Evolutionary conservation across 1,140 invertebrate genomes (phyloP), one percentile per base, ranked within the genome.

Genomic region (Eufriesea mexicana): DNA sequence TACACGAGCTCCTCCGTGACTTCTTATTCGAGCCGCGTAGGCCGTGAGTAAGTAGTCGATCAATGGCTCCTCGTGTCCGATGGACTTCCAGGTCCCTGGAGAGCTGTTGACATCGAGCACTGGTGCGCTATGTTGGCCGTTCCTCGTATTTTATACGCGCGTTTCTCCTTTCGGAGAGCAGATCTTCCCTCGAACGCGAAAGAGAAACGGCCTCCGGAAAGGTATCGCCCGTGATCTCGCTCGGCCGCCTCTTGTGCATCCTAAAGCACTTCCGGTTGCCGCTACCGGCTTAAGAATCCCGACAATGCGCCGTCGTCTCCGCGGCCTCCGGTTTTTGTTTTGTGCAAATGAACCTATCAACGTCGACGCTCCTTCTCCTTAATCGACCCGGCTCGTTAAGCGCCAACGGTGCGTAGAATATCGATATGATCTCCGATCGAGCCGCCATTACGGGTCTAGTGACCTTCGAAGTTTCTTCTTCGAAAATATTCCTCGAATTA

Each of bases 101-200:
- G 88, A 89, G 64, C 77, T 84, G 85, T 89, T 89, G 85, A 87
- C 88, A 89, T 88, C 86, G 64, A 70, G 67, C 84, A 25, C 54
- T 73, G 73, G 62, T 68, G 79, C 81, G 84, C 89, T 88, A 85
- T 85, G 79, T 72, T 85, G 64, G 49, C 70, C 80, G 68, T 61
- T 85, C 80, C 67, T 67, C 76, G 64, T 57, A 78, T 72, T 76
- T 78, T 75, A 28, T 67, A 76, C 82, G 28, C 28, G 54, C 18
- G 61, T 82, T 51, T 81, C 83, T 78, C 73, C 49, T 77, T 78
- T 88, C 28, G 64, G 25, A 74, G 82, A 84, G 75, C 20, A 64
- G 74, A 83, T 73, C 80, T 68, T 66, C 55, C 62, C 49, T 28
- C 54, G 59, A 18, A 25, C 64, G 49, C 54, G n/a, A 42, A 18